Evolutionary conservation across 2,113 vertebrate species (phyloP), one percentile per base, ranked within the genome.

Genomic region (Lonchura striata): DNA sequence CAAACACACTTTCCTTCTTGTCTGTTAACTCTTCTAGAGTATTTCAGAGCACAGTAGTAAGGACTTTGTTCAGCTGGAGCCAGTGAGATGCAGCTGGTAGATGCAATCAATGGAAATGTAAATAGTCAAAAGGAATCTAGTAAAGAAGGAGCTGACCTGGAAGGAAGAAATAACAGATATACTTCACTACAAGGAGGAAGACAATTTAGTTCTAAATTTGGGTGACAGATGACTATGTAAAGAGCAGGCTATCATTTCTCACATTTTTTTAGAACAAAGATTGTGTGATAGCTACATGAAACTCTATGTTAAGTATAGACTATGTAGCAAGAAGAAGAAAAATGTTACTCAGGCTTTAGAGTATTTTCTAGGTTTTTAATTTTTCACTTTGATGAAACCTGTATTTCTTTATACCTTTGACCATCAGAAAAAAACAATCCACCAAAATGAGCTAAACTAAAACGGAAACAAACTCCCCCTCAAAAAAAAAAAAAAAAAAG

Each of bases 281-380:
- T 65, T 72, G 50, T 20, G 12, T 76, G 24, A 41, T 65, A 22
- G n/a, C 13, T 71, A 9, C 19, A 65, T 33, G 7, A 80, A 74
- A 4, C 1, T 88, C 41, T 46, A 11, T 0, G 0, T 85, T 68
- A 49, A 69, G 27, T 37, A 52, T 2, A 3, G 3, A 41, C 13
- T 64, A 20, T 11, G 13, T 4, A 64, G 4, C 9, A 52, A 47
- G 5, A 13, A 85, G 46, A 64, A 59, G 30, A 78, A 88, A 66
- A 88, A 56, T 25, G 0, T 35, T 52, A 35, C 5, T 15, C 9
- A 37, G 10, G 4, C 4, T 57, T 82, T 64, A 24, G 22, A 64
- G 33, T 31, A 46, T 1, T 31, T 69, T 18, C 27, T 63, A 23
- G 12, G 5, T 31, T 88, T 85, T 93, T 30, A 35, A 7, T 65